Conservation (phyloP, 1,140 invertebrate genomes). For the Drosophila micromelanica region DNA sequence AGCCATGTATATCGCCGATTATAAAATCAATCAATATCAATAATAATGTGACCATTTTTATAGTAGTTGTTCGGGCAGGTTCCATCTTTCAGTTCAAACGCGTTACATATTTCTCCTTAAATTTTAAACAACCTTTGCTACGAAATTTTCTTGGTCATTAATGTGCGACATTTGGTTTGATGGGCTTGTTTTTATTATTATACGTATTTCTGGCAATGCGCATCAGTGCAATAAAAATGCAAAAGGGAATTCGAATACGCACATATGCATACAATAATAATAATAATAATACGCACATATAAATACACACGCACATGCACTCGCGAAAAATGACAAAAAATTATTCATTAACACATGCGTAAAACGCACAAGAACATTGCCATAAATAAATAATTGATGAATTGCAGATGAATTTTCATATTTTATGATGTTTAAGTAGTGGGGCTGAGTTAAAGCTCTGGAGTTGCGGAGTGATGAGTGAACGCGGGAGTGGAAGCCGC, state of each 20-base stretch:
- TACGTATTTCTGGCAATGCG: conserved; percentile 27
- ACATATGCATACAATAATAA: background rate
- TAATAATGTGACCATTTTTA: background rate
- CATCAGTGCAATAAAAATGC: conserved; percentile 74
- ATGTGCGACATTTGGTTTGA: conserved; percentile 63
- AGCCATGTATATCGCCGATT: no score
- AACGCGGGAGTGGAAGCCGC: background rate
- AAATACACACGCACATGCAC: conserved; percentile 1
- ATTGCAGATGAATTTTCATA: conserved; percentile 83
- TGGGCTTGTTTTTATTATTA: conserved; percentile 22
- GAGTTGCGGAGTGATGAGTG: background rate
- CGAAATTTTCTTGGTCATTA: conserved; percentile 57
- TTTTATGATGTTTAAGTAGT: conserved; percentile 80
- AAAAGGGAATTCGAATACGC: conserved; percentile 60
- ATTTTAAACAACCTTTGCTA: background rate
- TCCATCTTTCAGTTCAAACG: background rate
- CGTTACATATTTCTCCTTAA: background rate
- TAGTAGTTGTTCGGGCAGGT: background rate
- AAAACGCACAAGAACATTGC: conserved; percentile 74
- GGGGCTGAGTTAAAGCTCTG: conserved; percentile 8
- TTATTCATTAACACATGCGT: conserved; percentile 83
- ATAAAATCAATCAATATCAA: no score
- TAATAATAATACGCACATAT: no score
- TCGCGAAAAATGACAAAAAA: conserved; percentile 61
- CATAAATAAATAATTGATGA: conserved; percentile 83